These are phyloP conservation scores for Micromesistius poutassou DNA, from an alignment of 2,797 vertebrate species.

Conservation along the genomic window DNA sequence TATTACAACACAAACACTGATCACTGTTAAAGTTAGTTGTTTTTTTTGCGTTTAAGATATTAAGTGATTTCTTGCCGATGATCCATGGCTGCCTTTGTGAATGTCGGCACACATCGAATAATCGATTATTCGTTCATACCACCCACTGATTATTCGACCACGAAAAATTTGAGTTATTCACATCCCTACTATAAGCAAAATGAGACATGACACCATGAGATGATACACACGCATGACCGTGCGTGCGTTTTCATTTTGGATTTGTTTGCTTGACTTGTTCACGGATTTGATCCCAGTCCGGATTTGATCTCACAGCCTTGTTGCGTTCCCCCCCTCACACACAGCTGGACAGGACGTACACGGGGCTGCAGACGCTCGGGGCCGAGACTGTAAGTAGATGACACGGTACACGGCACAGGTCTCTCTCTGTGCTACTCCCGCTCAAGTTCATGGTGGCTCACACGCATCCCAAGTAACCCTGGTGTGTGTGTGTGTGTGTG, in stretches of 20 bases:
- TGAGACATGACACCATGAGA: not conserved
- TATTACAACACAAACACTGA: too few species aligned
- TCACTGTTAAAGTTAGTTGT: too few species aligned
- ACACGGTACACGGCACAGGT: not conserved
- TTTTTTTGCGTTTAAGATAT: too few species aligned
- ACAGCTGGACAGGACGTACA: constrained; percentile 97
- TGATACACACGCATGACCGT: not conserved
- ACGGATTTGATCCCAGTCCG: not conserved
- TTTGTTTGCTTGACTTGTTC: not conserved
- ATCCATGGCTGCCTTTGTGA: too few species aligned
- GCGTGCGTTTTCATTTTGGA: not conserved
- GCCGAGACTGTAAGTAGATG: constrained; percentile 90
- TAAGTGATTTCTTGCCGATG: too few species aligned
- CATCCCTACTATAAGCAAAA: too few species aligned
- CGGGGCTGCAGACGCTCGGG: constrained; percentile 94
- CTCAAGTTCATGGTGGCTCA: not conserved
- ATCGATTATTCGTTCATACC: too few species aligned
- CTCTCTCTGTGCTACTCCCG: not conserved
- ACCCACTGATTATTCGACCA: too few species aligned
- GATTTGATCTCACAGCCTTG: not conserved
- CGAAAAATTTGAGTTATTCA: too few species aligned
- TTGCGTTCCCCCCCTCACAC: constrained; percentile 46
- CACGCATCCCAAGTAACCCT: not conserved
- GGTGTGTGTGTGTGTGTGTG: not conserved
- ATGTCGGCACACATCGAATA: too few species aligned